phyloP scores from a whole-genome alignment of 2,797 vertebrate genomes.

The Sorex maritimensis region DNA sequence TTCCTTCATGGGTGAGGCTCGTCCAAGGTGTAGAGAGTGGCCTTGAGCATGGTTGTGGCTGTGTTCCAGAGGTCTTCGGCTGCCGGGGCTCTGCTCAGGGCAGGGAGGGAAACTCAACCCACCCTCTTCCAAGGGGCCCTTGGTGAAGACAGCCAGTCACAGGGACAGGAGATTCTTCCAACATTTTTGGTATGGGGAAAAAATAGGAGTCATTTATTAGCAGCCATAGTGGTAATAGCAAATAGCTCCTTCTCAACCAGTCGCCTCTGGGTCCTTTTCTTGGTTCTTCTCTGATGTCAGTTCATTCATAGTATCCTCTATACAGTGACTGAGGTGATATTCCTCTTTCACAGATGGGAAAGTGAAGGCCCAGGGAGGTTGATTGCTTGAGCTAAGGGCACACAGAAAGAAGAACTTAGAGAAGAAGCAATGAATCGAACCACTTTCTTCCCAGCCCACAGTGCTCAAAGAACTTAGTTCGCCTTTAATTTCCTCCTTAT shows the following conservation, averaged over 20 bases:
- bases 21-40: no score
- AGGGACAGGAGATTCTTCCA: neutral
- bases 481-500: neutral
- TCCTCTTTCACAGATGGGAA: neutral
- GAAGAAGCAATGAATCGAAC: neutral
- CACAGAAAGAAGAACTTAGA: constrained; percentile 41
- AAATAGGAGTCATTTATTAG: fast-evolving
- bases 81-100: no score
- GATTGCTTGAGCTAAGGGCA: neutral
- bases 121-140: no score
- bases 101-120: no score
- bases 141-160: no score
- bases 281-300: neutral
- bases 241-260: neutral
- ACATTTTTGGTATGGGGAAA: fast-evolving
- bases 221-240: neutral
- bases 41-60: no score
- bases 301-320: fast-evolving
- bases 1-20: no score
- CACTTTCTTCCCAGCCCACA: neutral
- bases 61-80: no score
- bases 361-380: neutral
- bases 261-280: neutral
- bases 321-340: fast-evolving
- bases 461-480: neutral